Evolutionary conservation across 35 echinoderm and acorn worm genomes (phyloP).

Genomic region (Hemicentrotus pulcherrimus): DNA sequence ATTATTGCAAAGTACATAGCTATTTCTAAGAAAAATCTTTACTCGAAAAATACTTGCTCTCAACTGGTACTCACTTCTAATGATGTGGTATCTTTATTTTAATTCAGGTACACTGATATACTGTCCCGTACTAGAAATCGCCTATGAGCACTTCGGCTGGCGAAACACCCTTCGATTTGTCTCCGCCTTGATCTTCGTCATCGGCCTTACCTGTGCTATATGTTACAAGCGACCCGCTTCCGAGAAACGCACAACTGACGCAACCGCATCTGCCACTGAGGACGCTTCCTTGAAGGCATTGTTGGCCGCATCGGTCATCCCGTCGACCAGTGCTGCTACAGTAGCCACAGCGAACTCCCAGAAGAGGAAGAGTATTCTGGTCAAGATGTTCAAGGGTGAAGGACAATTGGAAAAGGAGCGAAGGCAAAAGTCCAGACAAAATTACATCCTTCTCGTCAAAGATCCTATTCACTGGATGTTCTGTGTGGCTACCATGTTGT

Average conservation of each 20-base stretch:
- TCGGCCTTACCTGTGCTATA: neutral
- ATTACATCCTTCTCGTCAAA: conserved; percentile 37
- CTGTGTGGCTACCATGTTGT: conserved; percentile 16
- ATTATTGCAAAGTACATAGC: too few species aligned
- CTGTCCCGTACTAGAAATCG: neutral
- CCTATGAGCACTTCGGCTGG: conserved; percentile 29
- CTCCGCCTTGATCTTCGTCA: neutral
- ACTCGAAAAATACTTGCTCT: too few species aligned
- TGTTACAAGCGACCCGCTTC: neutral
- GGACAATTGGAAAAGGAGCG: neutral
- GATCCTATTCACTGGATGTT: conserved; percentile 32
- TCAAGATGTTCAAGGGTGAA: neutral
- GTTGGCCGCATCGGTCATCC: neutral
- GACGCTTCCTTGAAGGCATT: neutral
- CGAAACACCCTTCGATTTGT: neutral
- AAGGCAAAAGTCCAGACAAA: neutral
- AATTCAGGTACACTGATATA: neutral
- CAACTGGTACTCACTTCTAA: neutral
- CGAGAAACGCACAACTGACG: neutral
- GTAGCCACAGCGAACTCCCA: neutral
- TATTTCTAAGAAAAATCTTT: too few species aligned
- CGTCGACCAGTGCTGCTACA: neutral
- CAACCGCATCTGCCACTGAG: neutral
- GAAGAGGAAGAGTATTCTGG: neutral
- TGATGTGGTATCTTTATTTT: neutral